phyloP scores from a whole-genome alignment of 2,113 vertebrate species.

The Indicator maculatus region DNA sequence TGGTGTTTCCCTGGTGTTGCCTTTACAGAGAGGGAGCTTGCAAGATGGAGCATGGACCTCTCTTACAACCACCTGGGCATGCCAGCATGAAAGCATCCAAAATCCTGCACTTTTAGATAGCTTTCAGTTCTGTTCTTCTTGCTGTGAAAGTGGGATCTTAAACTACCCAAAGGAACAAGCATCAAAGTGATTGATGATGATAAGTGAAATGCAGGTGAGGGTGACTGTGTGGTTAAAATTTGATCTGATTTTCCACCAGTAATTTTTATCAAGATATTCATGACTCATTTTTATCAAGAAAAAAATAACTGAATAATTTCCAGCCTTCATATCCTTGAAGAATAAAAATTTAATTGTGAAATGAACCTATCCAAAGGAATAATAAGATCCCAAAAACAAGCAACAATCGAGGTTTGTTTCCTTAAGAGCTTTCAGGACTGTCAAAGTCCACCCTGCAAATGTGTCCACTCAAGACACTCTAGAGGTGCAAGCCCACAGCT shows the following conservation, averaged over 20 bases:
- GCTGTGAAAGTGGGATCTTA: neutral
- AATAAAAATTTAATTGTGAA: neutral
- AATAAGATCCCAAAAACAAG: neutral
- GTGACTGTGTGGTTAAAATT: neutral
- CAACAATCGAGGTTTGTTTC: neutral
- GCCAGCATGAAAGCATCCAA: neutral
- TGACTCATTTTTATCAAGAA: neutral
- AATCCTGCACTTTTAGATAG: neutral
- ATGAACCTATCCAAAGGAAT: neutral
- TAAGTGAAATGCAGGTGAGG: neutral
- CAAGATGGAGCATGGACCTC: neutral
- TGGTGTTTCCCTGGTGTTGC: neutral
- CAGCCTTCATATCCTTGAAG: neutral
- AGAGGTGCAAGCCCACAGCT: neutral
- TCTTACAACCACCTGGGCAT: neutral
- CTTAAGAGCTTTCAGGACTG: neutral
- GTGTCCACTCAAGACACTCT: neutral
- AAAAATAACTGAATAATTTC: neutral
- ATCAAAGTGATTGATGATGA: neutral
- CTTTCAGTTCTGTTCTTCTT: neutral
- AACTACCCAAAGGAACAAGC: neutral
- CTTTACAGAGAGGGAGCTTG: neutral
- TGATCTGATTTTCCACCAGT: neutral
- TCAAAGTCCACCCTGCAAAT: neutral
- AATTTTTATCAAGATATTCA: neutral